Percentiles rank a stretch among this genome's conserved stretches.
Evolutionary conservation across 2,797 vertebrate genomes (phyloP).

Genomic region (Rhinatrema bivittatum): DNA sequence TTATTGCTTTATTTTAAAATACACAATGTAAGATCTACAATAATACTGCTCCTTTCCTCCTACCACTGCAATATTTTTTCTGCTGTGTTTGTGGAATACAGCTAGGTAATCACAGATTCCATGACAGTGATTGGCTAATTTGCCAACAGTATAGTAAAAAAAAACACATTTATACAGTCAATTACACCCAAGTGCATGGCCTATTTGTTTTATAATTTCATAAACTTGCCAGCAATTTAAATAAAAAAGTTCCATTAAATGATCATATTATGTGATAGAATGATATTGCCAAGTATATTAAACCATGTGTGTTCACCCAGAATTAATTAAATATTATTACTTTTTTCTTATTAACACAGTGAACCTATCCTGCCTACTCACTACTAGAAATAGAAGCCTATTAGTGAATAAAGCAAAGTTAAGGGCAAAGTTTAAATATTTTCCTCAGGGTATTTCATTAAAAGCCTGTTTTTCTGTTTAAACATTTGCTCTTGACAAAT

Average conservation of each 20-base stretch:
- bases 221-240: conserved; percentile 77
- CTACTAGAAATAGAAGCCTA: conserved; percentile 62
- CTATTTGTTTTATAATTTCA: conserved; percentile 77
- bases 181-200: conserved; percentile 71
- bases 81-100: conserved; percentile 57
- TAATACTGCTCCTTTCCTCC: conserved; percentile 23
- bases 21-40: conserved; percentile 50
- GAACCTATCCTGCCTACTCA: conserved; percentile 59
- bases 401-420: conserved; percentile 68
- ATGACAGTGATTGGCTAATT: conserved; percentile 67
- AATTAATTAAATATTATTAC: conserved; percentile 79
- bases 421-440: conserved; percentile 68
- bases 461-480: conserved; percentile 65
- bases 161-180: conserved; percentile 75
- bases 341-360: conserved; percentile 72
- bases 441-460: conserved; percentile 66
- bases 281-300: conserved; percentile 73
- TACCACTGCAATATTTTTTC: conserved; percentile 56
- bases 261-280: conserved; percentile 72
- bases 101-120: conserved; percentile 66
- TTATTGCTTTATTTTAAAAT: conserved; percentile 55
- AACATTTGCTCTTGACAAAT: conserved; percentile 69
- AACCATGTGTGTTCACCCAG: conserved; percentile 73
- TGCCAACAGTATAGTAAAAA: conserved; percentile 67
- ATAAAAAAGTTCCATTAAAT: conserved; percentile 77